Percentiles rank a stretch among this genome's conserved stretches.
These are phyloP conservation scores for Luperina testacea DNA, from an alignment of 2,888 invertebrate genomes.

Conservation along the genomic window DNA sequence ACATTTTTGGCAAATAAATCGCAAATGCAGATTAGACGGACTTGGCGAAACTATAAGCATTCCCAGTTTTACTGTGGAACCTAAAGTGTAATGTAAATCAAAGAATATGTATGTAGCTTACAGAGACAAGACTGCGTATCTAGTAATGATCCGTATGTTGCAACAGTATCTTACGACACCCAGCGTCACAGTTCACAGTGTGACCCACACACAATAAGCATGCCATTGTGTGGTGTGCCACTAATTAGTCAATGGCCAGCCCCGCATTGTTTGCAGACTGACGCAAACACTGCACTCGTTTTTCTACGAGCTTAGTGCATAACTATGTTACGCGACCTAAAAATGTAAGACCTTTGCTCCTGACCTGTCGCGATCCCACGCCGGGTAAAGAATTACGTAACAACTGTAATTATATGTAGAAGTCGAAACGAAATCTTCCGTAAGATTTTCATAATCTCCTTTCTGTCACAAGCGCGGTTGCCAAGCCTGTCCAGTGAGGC, in stretches of 20 bases:
- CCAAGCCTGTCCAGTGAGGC: background rate
- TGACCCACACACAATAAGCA: slow-evolving; percentile 30
- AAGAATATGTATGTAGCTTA: background rate
- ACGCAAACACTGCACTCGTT: slow-evolving; percentile 40
- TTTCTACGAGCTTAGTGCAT: slow-evolving; percentile 12
- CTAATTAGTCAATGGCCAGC: slow-evolving; percentile 38
- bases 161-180: slow-evolving; percentile 25
- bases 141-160: slow-evolving; percentile 12
- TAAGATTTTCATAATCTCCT: background rate
- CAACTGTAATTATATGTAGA: background rate
- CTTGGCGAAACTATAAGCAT: background rate
- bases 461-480: background rate
- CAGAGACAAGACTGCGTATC: background rate
- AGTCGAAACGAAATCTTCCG: background rate
- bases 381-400: background rate
- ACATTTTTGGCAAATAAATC: too few species aligned
- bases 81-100: background rate
- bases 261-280: slow-evolving; percentile 43
- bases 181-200: background rate
- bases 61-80: background rate
- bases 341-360: slow-evolving; percentile 11
- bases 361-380: slow-evolving; percentile 11
- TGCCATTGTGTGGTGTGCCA: slow-evolving; percentile 53
- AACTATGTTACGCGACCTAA: slow-evolving; percentile 28
- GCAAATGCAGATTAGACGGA: background rate